These are phyloP conservation scores for Anodontia alba DNA, from an alignment of 2,888 invertebrate species.

Conservation along the genomic window DNA sequence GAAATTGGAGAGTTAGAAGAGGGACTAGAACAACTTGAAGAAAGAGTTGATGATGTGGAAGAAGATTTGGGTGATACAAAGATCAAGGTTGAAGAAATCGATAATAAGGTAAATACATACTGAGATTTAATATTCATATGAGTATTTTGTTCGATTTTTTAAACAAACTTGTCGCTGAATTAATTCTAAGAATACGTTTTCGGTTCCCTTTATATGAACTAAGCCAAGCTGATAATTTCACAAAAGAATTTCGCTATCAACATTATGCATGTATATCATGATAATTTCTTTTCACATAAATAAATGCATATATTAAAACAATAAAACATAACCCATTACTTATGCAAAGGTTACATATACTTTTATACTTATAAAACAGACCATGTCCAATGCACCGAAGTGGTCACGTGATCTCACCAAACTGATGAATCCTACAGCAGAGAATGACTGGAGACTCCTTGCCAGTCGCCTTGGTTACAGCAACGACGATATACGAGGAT, in stretches of 20 bases:
- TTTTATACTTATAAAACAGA: slow-evolving; percentile 63
- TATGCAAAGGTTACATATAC: too few relatives aligned
- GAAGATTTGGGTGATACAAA: neutral
- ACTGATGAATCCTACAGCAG: slow-evolving; percentile 76
- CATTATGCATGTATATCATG: too few relatives aligned
- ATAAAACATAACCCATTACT: too few relatives aligned
- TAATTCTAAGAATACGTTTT: too few relatives aligned
- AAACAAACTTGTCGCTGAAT: too few relatives aligned
- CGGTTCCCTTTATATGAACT: too few relatives aligned
- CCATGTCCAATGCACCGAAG: slow-evolving; percentile 81
- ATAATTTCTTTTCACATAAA: too few relatives aligned
- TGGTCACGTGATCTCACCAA: slow-evolving; percentile 82
- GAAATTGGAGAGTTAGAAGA: neutral
- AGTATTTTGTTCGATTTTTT: too few relatives aligned
- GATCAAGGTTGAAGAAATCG: slow-evolving; percentile 18
- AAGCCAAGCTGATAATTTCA: too few relatives aligned
- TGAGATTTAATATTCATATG: too few relatives aligned
- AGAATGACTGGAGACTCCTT: slow-evolving; percentile 82
- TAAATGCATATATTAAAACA: too few relatives aligned
- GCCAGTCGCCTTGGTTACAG: slow-evolving; percentile 81
- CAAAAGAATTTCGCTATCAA: too few relatives aligned
- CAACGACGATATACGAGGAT: slow-evolving; percentile 81
- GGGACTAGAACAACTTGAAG: slow-evolving; percentile 2
- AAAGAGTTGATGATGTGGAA: slow-evolving; percentile 17
- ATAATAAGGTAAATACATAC: slow-evolving; percentile 3